Percentiles rank a stretch among this genome's conserved stretches.
These are phyloP conservation scores for Uloborus plumipes DNA, from an alignment of 2,888 invertebrate genomes.

Conservation along the genomic window DNA sequence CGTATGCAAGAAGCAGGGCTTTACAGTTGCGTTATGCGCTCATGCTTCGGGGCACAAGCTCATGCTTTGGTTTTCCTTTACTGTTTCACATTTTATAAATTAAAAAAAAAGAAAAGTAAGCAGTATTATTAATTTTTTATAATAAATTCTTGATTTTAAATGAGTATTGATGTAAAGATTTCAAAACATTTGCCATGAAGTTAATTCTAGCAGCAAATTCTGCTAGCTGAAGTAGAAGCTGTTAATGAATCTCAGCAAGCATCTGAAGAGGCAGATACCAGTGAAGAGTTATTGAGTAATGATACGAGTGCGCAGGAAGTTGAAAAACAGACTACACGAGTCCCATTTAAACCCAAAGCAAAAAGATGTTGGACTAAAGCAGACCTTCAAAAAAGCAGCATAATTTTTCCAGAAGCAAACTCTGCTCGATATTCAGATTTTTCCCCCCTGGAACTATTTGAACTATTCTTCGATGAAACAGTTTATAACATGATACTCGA, in stretches of 20 bases:
- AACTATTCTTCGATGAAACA: not conserved
- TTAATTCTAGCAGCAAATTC: no score
- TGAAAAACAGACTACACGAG: no score
- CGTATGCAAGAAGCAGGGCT: not conserved
- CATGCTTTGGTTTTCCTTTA: not conserved
- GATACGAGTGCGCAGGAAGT: no score
- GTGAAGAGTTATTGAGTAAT: not conserved
- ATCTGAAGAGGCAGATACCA: not conserved
- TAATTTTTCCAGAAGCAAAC: not conserved
- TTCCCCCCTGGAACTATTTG: not conserved
- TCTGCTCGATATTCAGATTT: not conserved
- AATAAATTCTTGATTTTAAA: no score
- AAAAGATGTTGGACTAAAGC: not conserved
- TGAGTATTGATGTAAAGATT: no score
- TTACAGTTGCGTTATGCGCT: not conserved
- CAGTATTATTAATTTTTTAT: no score
- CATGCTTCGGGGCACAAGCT: conserved; percentile 6
- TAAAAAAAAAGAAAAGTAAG: no score
- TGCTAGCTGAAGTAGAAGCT: not conserved
- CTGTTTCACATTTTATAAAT: no score
- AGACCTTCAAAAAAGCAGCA: not conserved
- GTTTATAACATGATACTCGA: not conserved
- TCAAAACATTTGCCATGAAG: no score
- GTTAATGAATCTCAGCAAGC: no score
- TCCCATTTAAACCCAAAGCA: not conserved